Evolutionary conservation across 2,113 vertebrate genomes (phyloP).

Genomic region (Xiphophorus couchianus): DNA sequence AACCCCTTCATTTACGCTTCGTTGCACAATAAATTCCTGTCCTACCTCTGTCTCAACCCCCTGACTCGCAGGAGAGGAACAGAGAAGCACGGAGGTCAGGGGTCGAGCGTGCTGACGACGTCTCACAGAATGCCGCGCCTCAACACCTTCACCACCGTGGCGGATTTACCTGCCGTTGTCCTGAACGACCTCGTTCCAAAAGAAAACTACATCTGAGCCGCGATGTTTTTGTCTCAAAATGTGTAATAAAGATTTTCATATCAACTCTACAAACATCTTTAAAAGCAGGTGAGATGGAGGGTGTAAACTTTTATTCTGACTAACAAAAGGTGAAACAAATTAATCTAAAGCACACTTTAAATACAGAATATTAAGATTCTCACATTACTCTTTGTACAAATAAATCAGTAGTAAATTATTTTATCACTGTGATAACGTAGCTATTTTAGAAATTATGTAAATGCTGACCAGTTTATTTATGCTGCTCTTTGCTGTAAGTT

Average conservation of each 20-base stretch:
- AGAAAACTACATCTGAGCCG: constrained; percentile 38
- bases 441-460: background rate
- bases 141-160: constrained; percentile 28
- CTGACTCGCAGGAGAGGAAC: constrained; percentile 23
- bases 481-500: background rate
- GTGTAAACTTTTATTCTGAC: background rate
- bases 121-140: constrained; percentile 38
- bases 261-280: background rate
- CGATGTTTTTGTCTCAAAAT: background rate
- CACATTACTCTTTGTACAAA: background rate
- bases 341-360: background rate
- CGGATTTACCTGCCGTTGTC: constrained; percentile 39
- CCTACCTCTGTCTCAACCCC: constrained; percentile 58
- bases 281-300: background rate
- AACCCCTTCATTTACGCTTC: constrained; percentile 84
- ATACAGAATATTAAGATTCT: background rate
- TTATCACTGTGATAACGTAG: background rate
- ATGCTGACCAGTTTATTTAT: background rate
- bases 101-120: constrained; percentile 50
- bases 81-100: constrained; percentile 25
- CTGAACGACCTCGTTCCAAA: background rate
- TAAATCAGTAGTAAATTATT: background rate
- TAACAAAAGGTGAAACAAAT: background rate
- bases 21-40: constrained; percentile 73
- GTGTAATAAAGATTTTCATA: background rate